A percentile compares a stretch with the other conserved stretches of the same genome.
These are phyloP conservation scores for Ochotona princeps DNA, from an alignment of 2,113 vertebrate species.

Conservation along the genomic window DNA sequence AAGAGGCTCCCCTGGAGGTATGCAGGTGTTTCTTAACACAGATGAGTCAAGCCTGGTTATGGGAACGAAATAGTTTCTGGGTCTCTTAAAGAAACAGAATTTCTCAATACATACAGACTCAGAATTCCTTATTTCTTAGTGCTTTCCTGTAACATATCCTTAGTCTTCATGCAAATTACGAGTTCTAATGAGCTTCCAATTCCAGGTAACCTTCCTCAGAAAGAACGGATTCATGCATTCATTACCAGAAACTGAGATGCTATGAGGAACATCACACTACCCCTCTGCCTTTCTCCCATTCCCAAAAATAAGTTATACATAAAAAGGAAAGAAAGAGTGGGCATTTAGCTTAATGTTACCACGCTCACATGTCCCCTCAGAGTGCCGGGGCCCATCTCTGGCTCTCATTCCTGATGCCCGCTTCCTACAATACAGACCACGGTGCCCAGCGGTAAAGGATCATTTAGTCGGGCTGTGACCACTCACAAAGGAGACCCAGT, in stretches of 20 bases:
- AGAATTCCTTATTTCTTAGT: slow-evolving; percentile 14
- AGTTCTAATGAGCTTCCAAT: background rate
- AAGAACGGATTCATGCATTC: background rate
- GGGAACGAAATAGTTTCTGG: slow-evolving; percentile 65
- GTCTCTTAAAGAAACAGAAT: slow-evolving; percentile 77
- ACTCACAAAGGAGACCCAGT: too few relatives aligned
- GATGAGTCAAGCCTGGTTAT: slow-evolving; percentile 72
- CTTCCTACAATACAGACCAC: too few relatives aligned
- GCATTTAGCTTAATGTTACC: too few relatives aligned
- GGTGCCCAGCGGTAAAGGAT: too few relatives aligned
- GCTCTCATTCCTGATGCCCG: too few relatives aligned
- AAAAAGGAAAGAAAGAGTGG: background rate
- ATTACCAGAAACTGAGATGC: background rate
- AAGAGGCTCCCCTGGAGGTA: slow-evolving; percentile 80
- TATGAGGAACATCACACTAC: background rate
- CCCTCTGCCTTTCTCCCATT: background rate
- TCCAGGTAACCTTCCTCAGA: background rate
- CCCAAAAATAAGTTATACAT: background rate
- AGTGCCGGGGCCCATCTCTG: too few relatives aligned
- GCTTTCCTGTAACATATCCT: background rate
- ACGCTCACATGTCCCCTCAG: too few relatives aligned
- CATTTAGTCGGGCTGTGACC: too few relatives aligned
- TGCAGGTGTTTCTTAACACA: slow-evolving; percentile 81
- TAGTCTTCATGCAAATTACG: slow-evolving; percentile 15
- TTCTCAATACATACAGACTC: background rate